A percentile compares a stretch with the other conserved stretches of the same genome.
phyloP scores from a whole-genome alignment of 2,888 invertebrate genomes.

The Halictus ligatus region DNA sequence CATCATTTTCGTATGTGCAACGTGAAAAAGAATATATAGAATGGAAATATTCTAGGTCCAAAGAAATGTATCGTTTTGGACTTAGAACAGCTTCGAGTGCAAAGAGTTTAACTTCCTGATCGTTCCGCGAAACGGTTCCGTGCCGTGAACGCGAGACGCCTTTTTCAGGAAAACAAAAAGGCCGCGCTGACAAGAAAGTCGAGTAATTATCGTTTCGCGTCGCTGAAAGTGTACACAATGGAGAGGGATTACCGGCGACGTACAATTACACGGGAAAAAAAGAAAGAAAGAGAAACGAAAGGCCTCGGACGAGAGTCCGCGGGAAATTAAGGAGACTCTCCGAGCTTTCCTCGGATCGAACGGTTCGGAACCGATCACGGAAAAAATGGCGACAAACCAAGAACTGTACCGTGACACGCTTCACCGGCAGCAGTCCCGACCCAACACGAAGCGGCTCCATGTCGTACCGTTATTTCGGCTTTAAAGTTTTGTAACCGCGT shows the following conservation, averaged over 20 bases:
- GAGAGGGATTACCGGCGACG: background rate
- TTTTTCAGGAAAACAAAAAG: background rate
- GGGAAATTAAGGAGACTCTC: background rate
- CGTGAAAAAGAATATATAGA: no score
- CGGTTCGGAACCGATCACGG: no score
- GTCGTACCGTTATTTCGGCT: conserved; percentile 82
- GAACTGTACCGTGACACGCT: conserved; percentile 64
- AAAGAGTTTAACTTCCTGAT: background rate
- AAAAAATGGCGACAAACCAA: conserved; percentile 53
- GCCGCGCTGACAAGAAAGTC: background rate
- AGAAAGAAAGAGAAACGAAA: background rate
- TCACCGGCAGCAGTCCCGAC: conserved; percentile 70
- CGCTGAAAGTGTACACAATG: background rate
- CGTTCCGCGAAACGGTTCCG: conserved; percentile 5
- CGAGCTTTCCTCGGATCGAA: background rate
- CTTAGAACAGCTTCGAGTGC: no score
- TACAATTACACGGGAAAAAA: background rate
- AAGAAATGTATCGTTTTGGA: no score
- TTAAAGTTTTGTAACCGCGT: conserved; percentile 82
- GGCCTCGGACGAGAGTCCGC: no score
- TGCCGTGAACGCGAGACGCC: background rate
- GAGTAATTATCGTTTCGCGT: background rate
- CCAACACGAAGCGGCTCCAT: conserved; percentile 61
- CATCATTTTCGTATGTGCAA: no score
- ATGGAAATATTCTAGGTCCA: no score